Conservation (phyloP, 2,113 vertebrate genomes). For the Beaufortia kweichowensis region DNA sequence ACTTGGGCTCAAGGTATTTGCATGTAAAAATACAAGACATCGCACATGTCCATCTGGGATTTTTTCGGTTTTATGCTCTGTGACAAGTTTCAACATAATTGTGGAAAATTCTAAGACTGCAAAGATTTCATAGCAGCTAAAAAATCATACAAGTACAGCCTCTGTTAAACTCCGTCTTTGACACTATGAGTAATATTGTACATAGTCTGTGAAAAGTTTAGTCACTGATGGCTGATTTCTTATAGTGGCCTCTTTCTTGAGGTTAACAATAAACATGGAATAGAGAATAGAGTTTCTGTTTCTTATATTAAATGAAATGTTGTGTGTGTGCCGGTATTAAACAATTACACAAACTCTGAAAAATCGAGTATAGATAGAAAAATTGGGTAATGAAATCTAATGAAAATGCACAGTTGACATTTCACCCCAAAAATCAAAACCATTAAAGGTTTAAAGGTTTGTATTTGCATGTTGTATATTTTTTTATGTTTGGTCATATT, state of each 20-base stretch:
- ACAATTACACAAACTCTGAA: neutral
- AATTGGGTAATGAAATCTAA: neutral
- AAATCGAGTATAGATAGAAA: no score
- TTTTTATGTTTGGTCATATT: no score
- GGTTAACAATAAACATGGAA: conserved; percentile 48
- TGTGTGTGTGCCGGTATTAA: neutral
- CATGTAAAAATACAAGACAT: conserved; percentile 5
- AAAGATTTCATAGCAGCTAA: neutral
- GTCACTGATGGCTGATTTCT: conserved; percentile 37
- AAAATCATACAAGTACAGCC: neutral
- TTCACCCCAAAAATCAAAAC: neutral
- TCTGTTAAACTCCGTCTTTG: conserved; percentile 10
- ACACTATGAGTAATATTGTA: conserved; percentile 34
- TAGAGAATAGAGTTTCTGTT: conserved; percentile 42
- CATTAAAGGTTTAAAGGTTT: no score
- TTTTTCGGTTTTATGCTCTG: neutral
- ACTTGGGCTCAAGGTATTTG: neutral
- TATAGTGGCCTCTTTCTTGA: conserved; percentile 54
- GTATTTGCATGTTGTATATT: no score
- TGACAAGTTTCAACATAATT: neutral
- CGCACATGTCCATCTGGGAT: conserved; percentile 29
- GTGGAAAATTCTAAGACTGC: neutral
- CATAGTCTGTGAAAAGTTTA: conserved; percentile 42
- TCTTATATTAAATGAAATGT: conserved; percentile 37
- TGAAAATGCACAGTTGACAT: neutral